Conservation (phyloP, 2,113 vertebrate genomes). For the Bubalus kerabau region DNA sequence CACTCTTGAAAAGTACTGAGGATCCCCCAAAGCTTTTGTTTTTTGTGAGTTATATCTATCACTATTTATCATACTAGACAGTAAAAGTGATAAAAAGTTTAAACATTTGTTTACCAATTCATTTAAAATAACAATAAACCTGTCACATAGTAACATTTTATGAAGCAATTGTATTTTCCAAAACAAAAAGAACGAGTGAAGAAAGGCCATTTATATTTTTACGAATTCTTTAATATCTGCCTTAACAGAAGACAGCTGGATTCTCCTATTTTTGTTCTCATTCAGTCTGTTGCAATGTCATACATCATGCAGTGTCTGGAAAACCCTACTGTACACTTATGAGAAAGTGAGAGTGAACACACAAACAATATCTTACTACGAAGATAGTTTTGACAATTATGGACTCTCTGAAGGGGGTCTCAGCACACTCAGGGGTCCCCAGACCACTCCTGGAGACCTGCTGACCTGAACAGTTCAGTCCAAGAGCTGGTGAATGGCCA, state of each 20-base stretch:
- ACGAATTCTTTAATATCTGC: neutral
- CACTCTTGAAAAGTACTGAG: neutral
- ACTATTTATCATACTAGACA: neutral
- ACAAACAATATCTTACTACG: neutral
- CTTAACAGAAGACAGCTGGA: neutral
- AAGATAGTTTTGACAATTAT: neutral
- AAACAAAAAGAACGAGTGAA: neutral
- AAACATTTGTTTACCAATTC: neutral
- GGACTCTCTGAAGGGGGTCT: neutral
- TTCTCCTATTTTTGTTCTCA: neutral
- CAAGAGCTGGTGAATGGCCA: neutral
- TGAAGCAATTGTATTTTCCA: neutral
- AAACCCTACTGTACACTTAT: neutral
- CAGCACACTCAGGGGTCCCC: neutral
- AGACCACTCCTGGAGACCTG: neutral
- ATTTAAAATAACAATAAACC: neutral
- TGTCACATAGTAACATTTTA: neutral
- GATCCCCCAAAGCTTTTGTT: neutral
- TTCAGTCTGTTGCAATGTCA: neutral
- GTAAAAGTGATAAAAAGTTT: neutral
- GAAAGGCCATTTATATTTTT: neutral
- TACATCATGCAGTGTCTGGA: neutral
- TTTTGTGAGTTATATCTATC: neutral
- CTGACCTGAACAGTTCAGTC: neutral
- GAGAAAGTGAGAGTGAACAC: neutral